Base-by-base conservation (phyloP, 2,113 vertebrate species). In the Chaetura pelagica region DNA sequence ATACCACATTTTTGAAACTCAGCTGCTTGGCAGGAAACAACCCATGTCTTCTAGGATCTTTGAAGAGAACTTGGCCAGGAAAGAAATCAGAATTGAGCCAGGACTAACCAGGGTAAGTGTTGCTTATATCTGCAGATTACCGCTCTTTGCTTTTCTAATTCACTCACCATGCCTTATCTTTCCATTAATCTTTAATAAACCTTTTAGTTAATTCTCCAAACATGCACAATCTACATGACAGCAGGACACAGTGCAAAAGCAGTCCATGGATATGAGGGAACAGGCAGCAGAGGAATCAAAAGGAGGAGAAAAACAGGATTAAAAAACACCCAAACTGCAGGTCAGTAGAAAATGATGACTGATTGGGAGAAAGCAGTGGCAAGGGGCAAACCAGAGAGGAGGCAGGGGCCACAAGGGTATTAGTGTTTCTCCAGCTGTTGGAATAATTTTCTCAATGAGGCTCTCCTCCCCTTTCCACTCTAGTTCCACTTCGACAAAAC, bases 131-230 rank as follows among this genome's bases (percentile, higher is more conserved):
- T 92, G 76, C 72, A 95, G 96, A 96, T 97, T 97, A 96, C 93
- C 93, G 86, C 94, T 95, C 94, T 92, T 93, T 72, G 96, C 86
- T 96, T 96, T 96, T 89, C 92, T 95, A 96, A 97, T 96, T 95
- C 80, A 72, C 90, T 96, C 94, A 92, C 92, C 83, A 89, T 46
- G 93, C 40, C 61, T 73, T 97, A 97, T 97, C 96, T 94, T 96
- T 93, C 96, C 83, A 96, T 97, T 97, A 96, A 96, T 96, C 96
- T 97, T 97, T 96, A 97, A 97, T 94, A 96, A 93, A 94, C 57
- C 90, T 91, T 94, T 90, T 93, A 92, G 93, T 95, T 96, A 97
- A 97, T 97, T 96, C 96, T 85, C 92, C 76, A 93, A 96, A 95
- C 58, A 96, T 62, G 89, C 1, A 19, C 85, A 95, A 92, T 95